Evolutionary conservation across 2,888 invertebrate species (phyloP).

Genomic region (Psylliodes chrysocephalus): DNA sequence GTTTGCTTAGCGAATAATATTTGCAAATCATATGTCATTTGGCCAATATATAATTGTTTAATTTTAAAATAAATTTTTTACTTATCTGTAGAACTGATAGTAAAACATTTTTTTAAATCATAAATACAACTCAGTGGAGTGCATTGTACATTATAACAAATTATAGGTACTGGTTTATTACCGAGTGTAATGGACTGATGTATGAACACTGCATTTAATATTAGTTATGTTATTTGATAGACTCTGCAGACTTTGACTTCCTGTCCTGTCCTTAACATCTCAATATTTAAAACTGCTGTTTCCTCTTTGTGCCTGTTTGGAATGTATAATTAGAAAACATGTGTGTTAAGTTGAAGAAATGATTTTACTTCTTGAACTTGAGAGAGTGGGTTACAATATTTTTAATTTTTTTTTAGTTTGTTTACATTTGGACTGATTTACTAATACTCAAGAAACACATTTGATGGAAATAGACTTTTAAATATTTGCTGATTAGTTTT

Average conservation of each 20-base stretch:
- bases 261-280: conserved; percentile 51
- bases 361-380: conserved; percentile 24
- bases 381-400: conserved; percentile 26
- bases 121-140: neutral
- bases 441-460: too few relatives aligned
- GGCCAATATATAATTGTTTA: too few relatives aligned
- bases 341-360: conserved; percentile 36
- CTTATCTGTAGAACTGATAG: conserved; percentile 4
- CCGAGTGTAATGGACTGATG: conserved; percentile 8
- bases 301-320: conserved; percentile 59
- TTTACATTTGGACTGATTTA: conserved; percentile 1
- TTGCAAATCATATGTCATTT: neutral
- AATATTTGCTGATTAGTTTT: too few relatives aligned
- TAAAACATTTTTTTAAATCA: neutral
- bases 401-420: conserved; percentile 15
- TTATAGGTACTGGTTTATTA: neutral
- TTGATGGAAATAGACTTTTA: too few relatives aligned
- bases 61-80: neutral
- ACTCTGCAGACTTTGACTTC: conserved; percentile 53
- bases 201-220: conserved; percentile 17
- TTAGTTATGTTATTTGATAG: conserved; percentile 44
- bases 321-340: conserved; percentile 58
- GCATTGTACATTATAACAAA: neutral
- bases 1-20: neutral
- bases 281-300: conserved; percentile 57